Evolutionary conservation across 2,113 vertebrate species (phyloP).

Genomic region (Nymphicus hollandicus): DNA sequence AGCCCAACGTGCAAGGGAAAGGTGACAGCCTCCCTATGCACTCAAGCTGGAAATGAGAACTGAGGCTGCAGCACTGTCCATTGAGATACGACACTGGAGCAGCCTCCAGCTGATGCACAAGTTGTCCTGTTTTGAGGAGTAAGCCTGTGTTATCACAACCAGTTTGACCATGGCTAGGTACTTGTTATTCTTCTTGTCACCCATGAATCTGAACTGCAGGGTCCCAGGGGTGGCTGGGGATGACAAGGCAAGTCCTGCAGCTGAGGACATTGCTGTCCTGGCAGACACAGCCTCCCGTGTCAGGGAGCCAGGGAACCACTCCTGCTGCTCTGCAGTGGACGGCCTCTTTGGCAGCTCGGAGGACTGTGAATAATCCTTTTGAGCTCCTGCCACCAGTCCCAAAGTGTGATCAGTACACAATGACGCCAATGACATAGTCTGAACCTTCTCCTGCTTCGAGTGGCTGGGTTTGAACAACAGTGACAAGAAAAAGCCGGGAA

Average conservation of each 20-base stretch:
- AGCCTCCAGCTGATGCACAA: background rate
- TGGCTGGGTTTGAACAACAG: background rate
- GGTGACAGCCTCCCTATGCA: accelerated
- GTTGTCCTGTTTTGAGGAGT: background rate
- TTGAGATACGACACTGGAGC: accelerated
- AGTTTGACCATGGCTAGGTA: background rate
- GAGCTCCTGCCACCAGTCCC: slow-evolving; percentile 17
- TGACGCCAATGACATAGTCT: background rate
- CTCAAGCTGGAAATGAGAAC: background rate
- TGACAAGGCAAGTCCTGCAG: background rate
- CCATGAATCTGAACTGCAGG: background rate
- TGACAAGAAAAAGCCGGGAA: background rate
- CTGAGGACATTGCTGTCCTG: background rate
- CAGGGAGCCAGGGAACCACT: slow-evolving; percentile 9
- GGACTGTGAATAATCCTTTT: slow-evolving; percentile 53
- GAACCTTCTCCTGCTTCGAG: background rate
- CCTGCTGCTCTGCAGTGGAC: background rate
- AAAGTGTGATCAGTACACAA: background rate
- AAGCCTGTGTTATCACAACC: background rate
- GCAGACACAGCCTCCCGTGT: accelerated
- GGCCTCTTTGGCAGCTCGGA: background rate
- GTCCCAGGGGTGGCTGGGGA: background rate
- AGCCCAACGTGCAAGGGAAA: background rate
- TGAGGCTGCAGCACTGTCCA: background rate
- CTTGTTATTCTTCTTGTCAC: background rate